Percentiles rank a stretch among this genome's conserved stretches.
Evolutionary conservation across 30 jellyfish, hydroid and myxozoan genomes (phyloP).

Genomic region (Turritopsis dohrnii): DNA sequence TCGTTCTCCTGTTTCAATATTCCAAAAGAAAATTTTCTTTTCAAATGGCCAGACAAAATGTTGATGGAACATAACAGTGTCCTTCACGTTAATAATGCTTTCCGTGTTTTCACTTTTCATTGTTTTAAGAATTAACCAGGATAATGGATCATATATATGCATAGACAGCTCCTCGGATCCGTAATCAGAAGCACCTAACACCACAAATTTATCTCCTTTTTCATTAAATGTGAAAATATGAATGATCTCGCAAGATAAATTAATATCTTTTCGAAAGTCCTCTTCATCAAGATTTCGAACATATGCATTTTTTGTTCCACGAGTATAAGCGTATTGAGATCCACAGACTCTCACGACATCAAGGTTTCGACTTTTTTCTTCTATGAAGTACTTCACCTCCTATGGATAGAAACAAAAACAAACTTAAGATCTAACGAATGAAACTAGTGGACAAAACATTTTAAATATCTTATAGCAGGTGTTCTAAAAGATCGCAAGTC

Average conservation of each 20-base stretch:
- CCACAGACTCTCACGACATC: constrained; percentile 62
- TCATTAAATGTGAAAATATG: constrained; percentile 19
- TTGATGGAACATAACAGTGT: neutral
- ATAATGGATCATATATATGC: neutral
- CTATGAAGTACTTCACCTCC: neutral
- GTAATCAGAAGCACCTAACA: constrained; percentile 34
- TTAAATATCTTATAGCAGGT: too few species aligned
- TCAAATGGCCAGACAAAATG: neutral
- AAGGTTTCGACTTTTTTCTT: neutral
- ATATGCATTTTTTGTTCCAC: constrained; percentile 28
- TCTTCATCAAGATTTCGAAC: constrained; percentile 40
- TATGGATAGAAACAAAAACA: too few species aligned
- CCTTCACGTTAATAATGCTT: neutral
- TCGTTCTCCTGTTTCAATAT: neutral
- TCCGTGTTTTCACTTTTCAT: neutral
- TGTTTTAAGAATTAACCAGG: neutral
- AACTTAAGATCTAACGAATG: too few species aligned
- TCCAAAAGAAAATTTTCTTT: neutral
- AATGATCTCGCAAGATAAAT: constrained; percentile 24
- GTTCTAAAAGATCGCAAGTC: too few species aligned
- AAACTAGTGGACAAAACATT: too few species aligned
- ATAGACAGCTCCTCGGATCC: constrained; percentile 37
- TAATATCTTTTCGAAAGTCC: constrained; percentile 26
- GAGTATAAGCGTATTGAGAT: constrained; percentile 42
- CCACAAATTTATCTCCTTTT: constrained; percentile 30